Evolutionary conservation across 2,797 vertebrate genomes (phyloP).

Genomic region (Taenioides sp.): DNA sequence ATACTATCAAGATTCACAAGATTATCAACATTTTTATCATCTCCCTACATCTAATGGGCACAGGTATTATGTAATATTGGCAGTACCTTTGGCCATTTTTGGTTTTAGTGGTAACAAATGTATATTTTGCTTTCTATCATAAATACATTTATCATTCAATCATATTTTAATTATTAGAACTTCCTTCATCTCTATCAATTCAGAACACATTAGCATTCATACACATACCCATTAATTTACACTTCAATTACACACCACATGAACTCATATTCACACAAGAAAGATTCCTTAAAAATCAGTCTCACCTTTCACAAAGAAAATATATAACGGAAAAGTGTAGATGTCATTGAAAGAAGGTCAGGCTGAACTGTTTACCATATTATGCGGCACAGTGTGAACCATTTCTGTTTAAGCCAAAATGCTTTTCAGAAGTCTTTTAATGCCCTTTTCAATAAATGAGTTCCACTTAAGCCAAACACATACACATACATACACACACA

Average conservation of each 20-base stretch:
- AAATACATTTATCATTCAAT: neutral
- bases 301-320: slow-evolving; percentile 48
- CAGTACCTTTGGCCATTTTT: no score
- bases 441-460: slow-evolving; percentile 33
- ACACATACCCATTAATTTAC: slow-evolving; percentile 74
- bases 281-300: slow-evolving; percentile 65
- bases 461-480: slow-evolving; percentile 15
- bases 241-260: slow-evolving; percentile 72
- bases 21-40: no score
- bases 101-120: no score
- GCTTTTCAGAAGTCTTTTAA: slow-evolving; percentile 32
- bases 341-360: slow-evolving; percentile 36
- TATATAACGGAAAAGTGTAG: slow-evolving; percentile 15
- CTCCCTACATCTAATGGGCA: no score
- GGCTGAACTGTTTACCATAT: slow-evolving; percentile 9
- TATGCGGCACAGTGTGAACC: slow-evolving; percentile 8
- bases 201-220: slow-evolving; percentile 66
- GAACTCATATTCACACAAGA: slow-evolving; percentile 60
- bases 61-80: no score
- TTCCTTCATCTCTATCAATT: slow-evolving; percentile 29
- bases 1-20: neutral
- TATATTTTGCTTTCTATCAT: neutral
- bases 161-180: neutral
- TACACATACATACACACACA: neutral
- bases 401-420: slow-evolving; percentile 22